Conservation (phyloP, 2,888 invertebrate species). For the Drosophila falleni region DNA sequence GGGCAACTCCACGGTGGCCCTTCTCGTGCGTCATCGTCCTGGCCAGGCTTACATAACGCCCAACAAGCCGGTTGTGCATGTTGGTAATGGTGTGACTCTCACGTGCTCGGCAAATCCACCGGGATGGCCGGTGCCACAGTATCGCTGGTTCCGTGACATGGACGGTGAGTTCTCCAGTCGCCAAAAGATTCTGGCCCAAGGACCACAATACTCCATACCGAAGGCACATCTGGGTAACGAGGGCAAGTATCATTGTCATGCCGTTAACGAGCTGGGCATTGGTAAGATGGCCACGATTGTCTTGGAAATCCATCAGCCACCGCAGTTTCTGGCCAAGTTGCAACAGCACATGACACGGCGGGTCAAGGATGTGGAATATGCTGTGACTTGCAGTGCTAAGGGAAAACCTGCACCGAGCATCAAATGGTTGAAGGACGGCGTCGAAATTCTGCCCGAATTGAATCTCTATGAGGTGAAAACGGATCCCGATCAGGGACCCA, state of each 20-base stretch:
- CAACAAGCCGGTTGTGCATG: slow-evolving; percentile 93
- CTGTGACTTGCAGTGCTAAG: slow-evolving; percentile 93
- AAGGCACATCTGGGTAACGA: slow-evolving; percentile 94
- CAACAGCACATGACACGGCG: slow-evolving; percentile 93
- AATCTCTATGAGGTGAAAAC: slow-evolving; percentile 93
- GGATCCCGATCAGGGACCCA: slow-evolving; percentile 91
- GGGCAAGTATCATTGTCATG: slow-evolving; percentile 95
- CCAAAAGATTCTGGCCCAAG: slow-evolving; percentile 90
- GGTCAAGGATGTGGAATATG: slow-evolving; percentile 92
- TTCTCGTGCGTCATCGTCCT: slow-evolving; percentile 94
- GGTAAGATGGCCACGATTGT: slow-evolving; percentile 94
- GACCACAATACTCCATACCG: slow-evolving; percentile 93
- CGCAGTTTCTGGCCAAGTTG: slow-evolving; percentile 92
- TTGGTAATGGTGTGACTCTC: slow-evolving; percentile 92
- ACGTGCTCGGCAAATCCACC: slow-evolving; percentile 95
- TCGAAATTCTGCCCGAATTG: slow-evolving; percentile 91
- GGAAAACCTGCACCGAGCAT: slow-evolving; percentile 95
- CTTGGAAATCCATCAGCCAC: slow-evolving; percentile 95
- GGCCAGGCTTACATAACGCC: slow-evolving; percentile 94
- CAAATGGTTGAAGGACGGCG: slow-evolving; percentile 94
- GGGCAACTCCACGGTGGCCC: slow-evolving; percentile 92
- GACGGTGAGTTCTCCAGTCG: slow-evolving; percentile 87
- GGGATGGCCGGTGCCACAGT: slow-evolving; percentile 96
- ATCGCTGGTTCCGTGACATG: slow-evolving; percentile 94
- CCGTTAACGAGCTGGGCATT: slow-evolving; percentile 94